A percentile compares a stretch with the other conserved stretches of the same genome.
These are phyloP conservation scores for Temnothorax unifasciatus DNA, from an alignment of 2,888 invertebrate genomes.

Conservation along the genomic window DNA sequence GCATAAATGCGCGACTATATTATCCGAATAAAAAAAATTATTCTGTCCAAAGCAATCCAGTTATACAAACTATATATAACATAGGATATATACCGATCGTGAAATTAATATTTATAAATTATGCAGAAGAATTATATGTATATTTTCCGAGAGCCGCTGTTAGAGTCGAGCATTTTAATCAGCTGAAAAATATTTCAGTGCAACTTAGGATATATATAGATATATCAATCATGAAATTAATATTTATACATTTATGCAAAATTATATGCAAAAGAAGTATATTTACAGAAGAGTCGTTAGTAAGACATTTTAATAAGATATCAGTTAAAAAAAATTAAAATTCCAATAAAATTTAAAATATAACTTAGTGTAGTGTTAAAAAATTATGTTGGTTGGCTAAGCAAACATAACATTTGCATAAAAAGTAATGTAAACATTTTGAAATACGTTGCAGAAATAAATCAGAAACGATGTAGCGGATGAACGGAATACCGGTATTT, in stretches of 20 bases:
- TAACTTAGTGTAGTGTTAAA: background rate
- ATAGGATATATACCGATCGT: background rate
- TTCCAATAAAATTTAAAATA: background rate
- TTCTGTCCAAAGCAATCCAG: background rate
- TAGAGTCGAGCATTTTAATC: background rate
- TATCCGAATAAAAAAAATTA: background rate
- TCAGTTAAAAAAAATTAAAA: conserved; percentile 12
- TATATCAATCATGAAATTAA: conserved; percentile 37
- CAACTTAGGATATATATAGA: conserved; percentile 36
- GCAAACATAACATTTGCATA: background rate
- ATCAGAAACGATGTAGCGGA: conserved; percentile 12
- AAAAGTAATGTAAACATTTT: background rate
- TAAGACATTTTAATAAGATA: conserved; percentile 12
- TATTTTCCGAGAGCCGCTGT: background rate
- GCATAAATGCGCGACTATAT: conserved; percentile 1
- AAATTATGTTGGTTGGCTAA: background rate
- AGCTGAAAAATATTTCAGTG: background rate
- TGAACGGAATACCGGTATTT: conserved; percentile 51
- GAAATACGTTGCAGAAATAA: background rate
- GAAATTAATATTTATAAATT: conserved; percentile 44
- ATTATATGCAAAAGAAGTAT: background rate
- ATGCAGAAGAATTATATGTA: no score
- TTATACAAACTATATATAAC: conserved; percentile 29
- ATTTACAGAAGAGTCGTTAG: background rate
- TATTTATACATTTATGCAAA: conserved; percentile 19